Base-by-base conservation (phyloP, 1,140 invertebrate genomes). In the Lamellibrachia luymesi region DNA sequence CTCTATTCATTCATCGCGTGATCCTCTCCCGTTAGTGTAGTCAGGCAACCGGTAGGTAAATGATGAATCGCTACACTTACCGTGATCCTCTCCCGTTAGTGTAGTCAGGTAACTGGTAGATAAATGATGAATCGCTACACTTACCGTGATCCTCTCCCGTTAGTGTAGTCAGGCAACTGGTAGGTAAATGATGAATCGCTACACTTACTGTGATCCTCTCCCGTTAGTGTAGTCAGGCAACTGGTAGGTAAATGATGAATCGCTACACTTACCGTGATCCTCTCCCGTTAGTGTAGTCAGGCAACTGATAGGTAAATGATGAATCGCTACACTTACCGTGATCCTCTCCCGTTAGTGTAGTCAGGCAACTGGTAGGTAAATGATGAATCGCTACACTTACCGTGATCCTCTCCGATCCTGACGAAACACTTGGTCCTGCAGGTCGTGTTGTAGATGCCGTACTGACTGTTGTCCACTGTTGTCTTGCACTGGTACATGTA, bases 401-500 rank as follows among this genome's bases (percentile, higher is more conserved):
- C 93, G 13, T 89, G 51, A 51, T 93, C 93, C 27, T 93, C 93
- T 52, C 91, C 93, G 2, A 89, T 22, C 25, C 93, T 56, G n/a
- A 90, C 89, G 91, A 92, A 93, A 38, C 93, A 93, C 51, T 92
- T 92, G 25, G 50, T 51, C 50, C 22, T 80, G 91, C 93, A 93
- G 38, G 27, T n/a, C n/a, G 93, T 50, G 50, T 93, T 93, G 91
- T 56, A 92, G 50, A 93, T 91, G 38, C 64, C 50, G 91, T 89
- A 38, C 27, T 64, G 38, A 8, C 49, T 92, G 93, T n/a, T 56
- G 49, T 52, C 27, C 2, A 93, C 90, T 22, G 27, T 50, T 51
- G 8, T n/a, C 52, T 93, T 52, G 64, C 93, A 93, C 50, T 93
- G 93, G n/a, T 80, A 27, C 93, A 93, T 93, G 91, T 93, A 93